Evolutionary conservation across 2,888 invertebrate genomes (phyloP), one percentile per base, ranked within the genome.

Genomic region (Lochmaea crataegi): DNA sequence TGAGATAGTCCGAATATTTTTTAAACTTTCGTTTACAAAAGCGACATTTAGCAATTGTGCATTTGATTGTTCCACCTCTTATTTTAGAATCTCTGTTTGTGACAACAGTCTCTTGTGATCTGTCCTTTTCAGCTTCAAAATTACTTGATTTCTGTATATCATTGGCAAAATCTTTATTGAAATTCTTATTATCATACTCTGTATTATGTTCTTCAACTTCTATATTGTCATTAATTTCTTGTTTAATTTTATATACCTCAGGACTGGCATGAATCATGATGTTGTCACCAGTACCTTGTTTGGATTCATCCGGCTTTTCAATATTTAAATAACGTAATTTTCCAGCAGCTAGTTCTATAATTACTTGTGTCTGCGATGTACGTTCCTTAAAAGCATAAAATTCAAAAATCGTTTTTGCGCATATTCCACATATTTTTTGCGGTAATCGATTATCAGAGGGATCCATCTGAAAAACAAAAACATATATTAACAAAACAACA

Each of bases 251-350:
- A 16, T 10, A 38, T 38, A 38, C 32, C 9, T 38, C 32, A 38
- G 32, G 2, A n/a, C n/a, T n/a, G 7, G 48, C 12, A 48, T 48
- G n/a, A n/a, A 48, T 48, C 5, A 48, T 48, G 7, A 7, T 48
- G n/a, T 48, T n/a, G 6, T 7, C 48, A 14, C n/a, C n/a, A n/a
- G 14, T 7, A 1, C n/a, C n/a, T 48, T 14, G 7, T 53, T 53
- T 53, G n/a, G 18, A 53, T 9, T 16, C 18, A 16, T 53, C 18
- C 18, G 53, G 10, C 18, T 53, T 6, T 53, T 53, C 18, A 53
- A 53, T 53, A 53, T 53, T 53, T 53, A 53, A 53, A 53, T 53
- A 53, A 11, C 53, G 53, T 10, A 53, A 53, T 16, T 53, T 53
- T 53, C 53, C 53, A 16, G 53, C 53, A 16, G 53, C 53, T 3